phyloP scores from a whole-genome alignment of 2,888 invertebrate species.

The Furcula furcula region DNA sequence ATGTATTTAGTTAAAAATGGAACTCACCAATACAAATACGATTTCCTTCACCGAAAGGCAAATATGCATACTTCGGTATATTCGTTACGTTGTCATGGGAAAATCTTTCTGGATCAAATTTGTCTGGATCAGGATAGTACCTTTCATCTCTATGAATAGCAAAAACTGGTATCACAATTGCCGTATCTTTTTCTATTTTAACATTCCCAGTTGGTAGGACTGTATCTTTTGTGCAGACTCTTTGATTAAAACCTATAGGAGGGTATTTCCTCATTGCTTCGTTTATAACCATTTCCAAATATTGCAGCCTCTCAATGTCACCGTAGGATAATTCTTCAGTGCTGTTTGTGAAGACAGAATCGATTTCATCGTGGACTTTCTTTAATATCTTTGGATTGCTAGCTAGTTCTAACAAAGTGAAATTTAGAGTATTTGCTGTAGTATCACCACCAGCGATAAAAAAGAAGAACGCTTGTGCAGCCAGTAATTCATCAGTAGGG shows the following conservation, averaged over 20 bases:
- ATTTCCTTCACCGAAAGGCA: constrained; percentile 77
- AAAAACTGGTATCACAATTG: constrained; percentile 42
- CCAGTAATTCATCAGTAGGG: constrained; percentile 52
- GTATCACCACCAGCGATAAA: constrained; percentile 71
- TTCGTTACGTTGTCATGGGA: constrained; percentile 34
- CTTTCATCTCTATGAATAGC: constrained; percentile 56
- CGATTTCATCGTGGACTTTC: constrained; percentile 60
- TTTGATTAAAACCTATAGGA: constrained; percentile 45
- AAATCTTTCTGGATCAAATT: constrained; percentile 74
- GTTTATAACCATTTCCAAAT: constrained; percentile 60
- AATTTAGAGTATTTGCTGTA: constrained; percentile 60
- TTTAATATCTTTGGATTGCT: constrained; percentile 50
- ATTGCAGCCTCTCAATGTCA: constrained; percentile 51
- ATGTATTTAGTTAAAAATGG: too few relatives aligned
- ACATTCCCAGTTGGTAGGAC: constrained; percentile 43
- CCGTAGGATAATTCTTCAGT: constrained; percentile 47
- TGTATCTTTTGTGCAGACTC: constrained; percentile 47
- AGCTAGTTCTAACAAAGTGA: constrained; percentile 54
- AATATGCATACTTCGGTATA: constrained; percentile 51
- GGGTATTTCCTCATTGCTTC: constrained; percentile 60
- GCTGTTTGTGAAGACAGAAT: constrained; percentile 37
- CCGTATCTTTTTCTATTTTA: constrained; percentile 38
- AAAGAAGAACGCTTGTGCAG: constrained; percentile 71
- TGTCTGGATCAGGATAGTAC: constrained; percentile 55
- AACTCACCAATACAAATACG: constrained; percentile 73